Evolutionary conservation across 2,888 invertebrate species (phyloP).

Genomic region (Microlaimidae sp.): DNA sequence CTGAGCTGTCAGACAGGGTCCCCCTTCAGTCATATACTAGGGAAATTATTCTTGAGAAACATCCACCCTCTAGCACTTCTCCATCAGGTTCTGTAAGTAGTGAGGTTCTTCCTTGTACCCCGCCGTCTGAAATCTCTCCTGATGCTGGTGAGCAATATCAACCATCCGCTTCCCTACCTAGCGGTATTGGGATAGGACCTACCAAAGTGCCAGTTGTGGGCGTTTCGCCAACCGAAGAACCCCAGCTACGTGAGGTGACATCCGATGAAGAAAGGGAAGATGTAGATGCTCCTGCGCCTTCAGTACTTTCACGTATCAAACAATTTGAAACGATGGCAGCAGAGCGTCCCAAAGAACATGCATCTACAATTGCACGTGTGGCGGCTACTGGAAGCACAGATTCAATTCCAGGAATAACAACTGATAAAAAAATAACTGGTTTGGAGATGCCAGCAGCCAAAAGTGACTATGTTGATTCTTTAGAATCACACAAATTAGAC

Average conservation of each 20-base stretch:
- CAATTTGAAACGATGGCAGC: not conserved
- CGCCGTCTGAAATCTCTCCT: conserved; percentile 1
- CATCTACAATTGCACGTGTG: too few relatives aligned
- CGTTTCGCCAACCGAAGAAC: conserved; percentile 7
- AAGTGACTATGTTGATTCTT: too few relatives aligned
- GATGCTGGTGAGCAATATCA: conserved; percentile 7
- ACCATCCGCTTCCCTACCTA: not conserved
- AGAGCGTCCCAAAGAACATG: too few relatives aligned
- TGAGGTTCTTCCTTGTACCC: too few relatives aligned
- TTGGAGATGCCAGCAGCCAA: too few relatives aligned
- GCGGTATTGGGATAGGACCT: not conserved
- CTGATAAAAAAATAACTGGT: too few relatives aligned
- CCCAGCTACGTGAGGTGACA: not conserved
- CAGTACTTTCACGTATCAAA: not conserved
- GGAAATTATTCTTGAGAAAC: conserved; percentile 11
- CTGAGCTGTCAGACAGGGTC: not conserved
- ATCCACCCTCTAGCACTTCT: conserved; percentile 4
- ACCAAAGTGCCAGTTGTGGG: not conserved
- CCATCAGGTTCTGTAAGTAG: not conserved
- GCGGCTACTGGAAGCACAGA: not conserved
- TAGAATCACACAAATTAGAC: too few relatives aligned
- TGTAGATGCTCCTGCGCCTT: not conserved
- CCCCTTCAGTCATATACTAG: conserved; percentile 4
- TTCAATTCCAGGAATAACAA: not conserved
- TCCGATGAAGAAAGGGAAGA: conserved; percentile 6